Conservation (phyloP, 2,113 vertebrate genomes). For the Fulmarus glacialis region DNA sequence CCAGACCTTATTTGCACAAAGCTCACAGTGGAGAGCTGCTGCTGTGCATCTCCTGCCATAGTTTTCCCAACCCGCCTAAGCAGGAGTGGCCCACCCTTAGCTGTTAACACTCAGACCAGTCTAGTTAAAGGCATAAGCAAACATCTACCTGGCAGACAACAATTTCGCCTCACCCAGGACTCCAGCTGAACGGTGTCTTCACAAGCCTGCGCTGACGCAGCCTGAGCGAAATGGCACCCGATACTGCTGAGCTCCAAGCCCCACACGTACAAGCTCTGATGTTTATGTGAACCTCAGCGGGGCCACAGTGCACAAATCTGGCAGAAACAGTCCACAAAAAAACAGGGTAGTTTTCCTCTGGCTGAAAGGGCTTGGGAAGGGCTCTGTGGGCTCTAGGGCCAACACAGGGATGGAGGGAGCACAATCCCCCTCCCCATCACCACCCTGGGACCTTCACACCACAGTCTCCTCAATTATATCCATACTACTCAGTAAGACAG, state of each 20-base stretch:
- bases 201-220: background rate
- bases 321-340: background rate
- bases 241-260: background rate
- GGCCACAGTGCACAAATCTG: background rate
- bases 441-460: background rate
- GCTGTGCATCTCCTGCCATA: background rate
- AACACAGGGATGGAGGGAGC: background rate
- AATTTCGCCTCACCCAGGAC: background rate
- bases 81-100: background rate
- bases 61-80: background rate
- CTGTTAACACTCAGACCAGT: background rate
- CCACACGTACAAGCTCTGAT: background rate
- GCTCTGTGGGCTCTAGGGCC: background rate
- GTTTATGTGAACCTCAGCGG: background rate
- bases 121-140: background rate
- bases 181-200: background rate
- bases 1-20: background rate
- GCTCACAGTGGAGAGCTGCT: background rate
- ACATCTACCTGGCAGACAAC: background rate
- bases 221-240: accelerated
- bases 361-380: background rate
- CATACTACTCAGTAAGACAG: background rate
- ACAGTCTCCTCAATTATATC: background rate
- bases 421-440: background rate
- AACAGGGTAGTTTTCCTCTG: background rate